These are phyloP conservation scores for Chauna torquata DNA, from an alignment of 2,113 vertebrate species.

Conservation along the genomic window DNA sequence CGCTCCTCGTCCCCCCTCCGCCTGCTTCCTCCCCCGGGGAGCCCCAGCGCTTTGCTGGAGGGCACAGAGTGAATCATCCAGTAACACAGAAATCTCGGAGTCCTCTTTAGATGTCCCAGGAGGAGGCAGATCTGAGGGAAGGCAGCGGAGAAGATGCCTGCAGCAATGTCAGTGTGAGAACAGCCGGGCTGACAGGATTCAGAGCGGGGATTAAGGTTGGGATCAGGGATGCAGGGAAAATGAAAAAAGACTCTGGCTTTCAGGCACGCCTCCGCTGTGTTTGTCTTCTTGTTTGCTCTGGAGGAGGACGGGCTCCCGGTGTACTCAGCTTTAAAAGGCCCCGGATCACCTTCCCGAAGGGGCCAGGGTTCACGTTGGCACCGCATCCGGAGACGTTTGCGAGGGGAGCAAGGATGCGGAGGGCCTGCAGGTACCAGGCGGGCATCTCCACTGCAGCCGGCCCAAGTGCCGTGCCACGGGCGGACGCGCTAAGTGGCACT, in stretches of 20 bases:
- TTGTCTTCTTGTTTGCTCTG: slow-evolving; percentile 70
- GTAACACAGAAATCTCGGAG: slow-evolving; percentile 80
- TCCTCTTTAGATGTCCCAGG: slow-evolving; percentile 81
- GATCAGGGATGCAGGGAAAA: slow-evolving; percentile 78
- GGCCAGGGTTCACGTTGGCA: background rate
- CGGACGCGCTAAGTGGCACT: background rate
- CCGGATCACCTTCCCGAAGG: background rate
- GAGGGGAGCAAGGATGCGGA: background rate
- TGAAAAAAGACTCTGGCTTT: slow-evolving; percentile 63
- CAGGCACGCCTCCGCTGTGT: background rate
- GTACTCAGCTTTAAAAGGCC: background rate
- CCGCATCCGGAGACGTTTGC: background rate
- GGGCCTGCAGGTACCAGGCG: background rate
- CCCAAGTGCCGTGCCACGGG: background rate
- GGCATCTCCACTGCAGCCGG: no score
- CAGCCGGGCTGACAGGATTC: slow-evolving; percentile 80
- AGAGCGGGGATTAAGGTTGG: slow-evolving; percentile 81
- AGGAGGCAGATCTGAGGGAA: slow-evolving; percentile 84
- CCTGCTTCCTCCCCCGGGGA: slow-evolving; percentile 26
- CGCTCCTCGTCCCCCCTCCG: background rate
- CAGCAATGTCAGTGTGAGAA: slow-evolving; percentile 87
- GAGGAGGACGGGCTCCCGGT: background rate
- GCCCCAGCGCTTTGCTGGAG: slow-evolving; percentile 71
- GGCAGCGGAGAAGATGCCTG: slow-evolving; percentile 80
- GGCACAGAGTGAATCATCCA: slow-evolving; percentile 75